Percentiles rank a stretch among this genome's conserved stretches.
phyloP scores from a whole-genome alignment of 2,797 vertebrate genomes.

The Gobionotothen gibberifrons region DNA sequence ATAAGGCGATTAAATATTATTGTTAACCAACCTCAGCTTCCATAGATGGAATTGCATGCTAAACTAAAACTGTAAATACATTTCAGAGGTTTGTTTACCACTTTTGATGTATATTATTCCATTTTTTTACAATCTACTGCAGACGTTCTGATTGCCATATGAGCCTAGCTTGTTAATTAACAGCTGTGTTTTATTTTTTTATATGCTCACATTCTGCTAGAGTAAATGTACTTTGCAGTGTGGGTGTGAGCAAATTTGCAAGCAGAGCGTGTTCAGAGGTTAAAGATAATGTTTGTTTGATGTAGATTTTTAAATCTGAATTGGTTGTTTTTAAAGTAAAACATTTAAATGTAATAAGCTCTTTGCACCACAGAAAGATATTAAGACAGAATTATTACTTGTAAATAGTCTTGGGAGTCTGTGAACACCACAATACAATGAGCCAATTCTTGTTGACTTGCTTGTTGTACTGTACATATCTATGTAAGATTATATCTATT shows the following conservation, averaged over 20 bases:
- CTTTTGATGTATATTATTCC: background rate
- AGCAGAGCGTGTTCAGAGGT: background rate
- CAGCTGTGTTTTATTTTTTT: conserved; percentile 5
- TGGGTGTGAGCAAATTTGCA: conserved; percentile 11
- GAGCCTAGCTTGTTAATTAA: background rate
- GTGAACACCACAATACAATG: background rate
- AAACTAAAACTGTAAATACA: background rate
- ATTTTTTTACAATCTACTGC: background rate
- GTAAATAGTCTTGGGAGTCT: conserved; percentile 7
- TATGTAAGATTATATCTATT: background rate
- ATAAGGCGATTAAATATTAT: background rate
- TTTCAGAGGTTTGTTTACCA: background rate
- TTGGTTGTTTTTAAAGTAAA: conserved; percentile 5
- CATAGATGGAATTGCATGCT: background rate
- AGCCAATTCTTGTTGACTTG: background rate
- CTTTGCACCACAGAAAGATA: background rate
- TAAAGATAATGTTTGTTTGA: background rate
- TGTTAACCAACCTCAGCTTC: background rate
- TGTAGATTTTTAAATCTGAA: background rate
- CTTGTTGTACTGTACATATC: background rate
- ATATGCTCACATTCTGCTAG: background rate
- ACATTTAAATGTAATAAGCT: background rate
- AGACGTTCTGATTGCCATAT: conserved; percentile 4
- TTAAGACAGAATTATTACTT: background rate
- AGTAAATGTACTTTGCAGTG: background rate